These are phyloP conservation scores for Peromyscus attwateri DNA, from an alignment of 2,797 vertebrate genomes.

Conservation along the genomic window DNA sequence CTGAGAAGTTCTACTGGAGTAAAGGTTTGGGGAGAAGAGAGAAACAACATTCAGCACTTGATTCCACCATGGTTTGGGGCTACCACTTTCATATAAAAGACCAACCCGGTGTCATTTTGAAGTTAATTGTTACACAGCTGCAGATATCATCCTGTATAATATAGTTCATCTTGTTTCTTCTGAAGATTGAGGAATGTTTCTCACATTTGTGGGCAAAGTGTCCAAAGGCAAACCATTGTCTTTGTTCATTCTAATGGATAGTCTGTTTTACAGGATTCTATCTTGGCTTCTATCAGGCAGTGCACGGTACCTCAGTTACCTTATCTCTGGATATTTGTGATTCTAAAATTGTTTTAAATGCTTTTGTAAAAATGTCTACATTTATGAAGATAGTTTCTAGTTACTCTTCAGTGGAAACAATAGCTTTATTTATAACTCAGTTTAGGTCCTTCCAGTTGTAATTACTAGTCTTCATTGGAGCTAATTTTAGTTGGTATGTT, in stretches of 20 bases:
- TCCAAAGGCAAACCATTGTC: background rate
- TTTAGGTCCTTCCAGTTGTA: conserved; percentile 8
- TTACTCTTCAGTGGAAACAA: conserved; percentile 45
- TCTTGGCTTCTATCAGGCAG: conserved; percentile 33
- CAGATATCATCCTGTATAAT: background rate
- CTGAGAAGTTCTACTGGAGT: background rate
- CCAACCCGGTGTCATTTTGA: background rate
- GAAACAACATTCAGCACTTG: background rate
- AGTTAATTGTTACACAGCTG: conserved; percentile 6
- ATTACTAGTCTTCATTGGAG: background rate
- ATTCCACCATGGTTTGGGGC: background rate
- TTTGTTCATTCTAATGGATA: background rate
- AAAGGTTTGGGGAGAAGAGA: conserved; percentile 8
- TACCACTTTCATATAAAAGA: background rate
- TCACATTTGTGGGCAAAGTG: background rate
- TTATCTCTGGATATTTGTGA: conserved; percentile 43
- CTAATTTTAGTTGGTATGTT: conserved; percentile 46
- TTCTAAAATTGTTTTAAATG: conserved; percentile 60
- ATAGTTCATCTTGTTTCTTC: background rate
- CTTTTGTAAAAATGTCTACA: conserved; percentile 3
- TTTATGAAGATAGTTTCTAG: conserved; percentile 26
- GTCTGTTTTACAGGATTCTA: conserved; percentile 4
- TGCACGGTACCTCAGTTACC: background rate
- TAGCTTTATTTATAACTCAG: conserved; percentile 51
- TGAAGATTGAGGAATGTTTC: conserved; percentile 21